phyloP scores from a whole-genome alignment of 2,113 vertebrate genomes.

The Enhydra lutris region DNA sequence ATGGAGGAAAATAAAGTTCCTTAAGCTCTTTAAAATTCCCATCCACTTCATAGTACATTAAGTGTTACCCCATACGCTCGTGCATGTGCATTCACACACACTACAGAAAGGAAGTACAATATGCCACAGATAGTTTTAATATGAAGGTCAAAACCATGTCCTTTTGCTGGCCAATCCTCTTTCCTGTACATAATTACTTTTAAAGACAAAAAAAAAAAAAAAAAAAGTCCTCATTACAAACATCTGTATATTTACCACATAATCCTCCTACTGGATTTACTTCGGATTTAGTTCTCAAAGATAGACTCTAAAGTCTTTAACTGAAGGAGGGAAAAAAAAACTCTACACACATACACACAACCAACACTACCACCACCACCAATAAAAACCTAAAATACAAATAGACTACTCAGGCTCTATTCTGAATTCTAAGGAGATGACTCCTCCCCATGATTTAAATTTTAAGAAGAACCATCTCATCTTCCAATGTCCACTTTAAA shows the following conservation, averaged over 20 bases:
- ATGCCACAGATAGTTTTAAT: neutral
- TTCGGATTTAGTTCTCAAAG: slow-evolving; percentile 63
- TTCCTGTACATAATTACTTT: slow-evolving; percentile 13
- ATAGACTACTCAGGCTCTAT: neutral
- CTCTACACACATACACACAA: neutral
- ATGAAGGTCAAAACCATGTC: neutral
- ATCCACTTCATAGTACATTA: neutral
- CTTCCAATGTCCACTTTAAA: neutral
- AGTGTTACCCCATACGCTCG: neutral
- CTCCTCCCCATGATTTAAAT: neutral
- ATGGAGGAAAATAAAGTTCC: neutral
- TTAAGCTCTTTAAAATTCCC: neutral
- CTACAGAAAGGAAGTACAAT: neutral
- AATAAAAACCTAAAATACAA: neutral
- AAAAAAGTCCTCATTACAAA: neutral
- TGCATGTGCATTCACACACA: neutral
- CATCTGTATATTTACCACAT: slow-evolving; percentile 35
- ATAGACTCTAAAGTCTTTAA: slow-evolving; percentile 61
- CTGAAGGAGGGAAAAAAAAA: neutral
- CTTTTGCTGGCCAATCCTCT: neutral
- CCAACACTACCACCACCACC: neutral
- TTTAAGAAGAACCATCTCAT: slow-evolving; percentile 28
- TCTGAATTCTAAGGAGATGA: neutral
- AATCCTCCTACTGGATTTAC: slow-evolving; percentile 39
- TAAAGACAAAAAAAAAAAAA: neutral